Evolutionary conservation across 35 echinoderm and acorn worm genomes (phyloP).

Genomic region (Chiridota heheva): DNA sequence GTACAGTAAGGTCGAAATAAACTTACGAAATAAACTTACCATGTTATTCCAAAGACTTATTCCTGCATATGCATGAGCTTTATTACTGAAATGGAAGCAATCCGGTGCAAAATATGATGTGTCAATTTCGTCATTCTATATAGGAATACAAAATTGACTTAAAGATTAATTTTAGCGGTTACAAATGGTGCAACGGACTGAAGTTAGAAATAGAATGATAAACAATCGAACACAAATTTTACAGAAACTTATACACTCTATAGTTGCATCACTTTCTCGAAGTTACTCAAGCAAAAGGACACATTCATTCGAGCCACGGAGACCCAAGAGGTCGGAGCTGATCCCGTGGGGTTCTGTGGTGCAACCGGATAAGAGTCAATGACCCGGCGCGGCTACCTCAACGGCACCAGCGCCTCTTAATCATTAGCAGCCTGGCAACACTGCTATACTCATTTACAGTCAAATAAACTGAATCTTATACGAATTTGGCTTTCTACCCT

Average conservation of each 20-base stretch:
- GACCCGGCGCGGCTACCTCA: not conserved
- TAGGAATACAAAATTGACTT: slow-evolving; percentile 7
- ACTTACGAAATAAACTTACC: slow-evolving; percentile 47
- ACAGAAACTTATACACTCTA: not conserved
- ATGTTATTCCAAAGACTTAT: slow-evolving; percentile 95
- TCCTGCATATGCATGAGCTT: slow-evolving; percentile 68
- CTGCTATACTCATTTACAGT: too few relatives aligned
- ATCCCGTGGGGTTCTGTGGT: not conserved
- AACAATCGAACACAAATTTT: not conserved
- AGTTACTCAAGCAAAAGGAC: not conserved
- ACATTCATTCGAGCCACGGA: not conserved
- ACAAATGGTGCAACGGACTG: not conserved
- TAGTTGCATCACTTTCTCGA: not conserved
- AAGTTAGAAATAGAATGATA: not conserved
- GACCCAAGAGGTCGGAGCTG: not conserved
- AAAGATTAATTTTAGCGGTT: not conserved
- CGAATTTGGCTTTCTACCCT: too few relatives aligned
- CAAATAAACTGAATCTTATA: too few relatives aligned
- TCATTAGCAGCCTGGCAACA: not conserved
- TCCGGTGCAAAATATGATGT: slow-evolving; percentile 91
- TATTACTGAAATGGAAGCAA: slow-evolving; percentile 95
- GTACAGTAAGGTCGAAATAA: too few relatives aligned
- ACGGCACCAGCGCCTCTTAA: not conserved
- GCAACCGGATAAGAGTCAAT: not conserved
- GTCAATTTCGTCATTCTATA: slow-evolving; percentile 60